phyloP scores from a whole-genome alignment of 2,888 invertebrate species.

The Rotaria magnacalcarata region DNA sequence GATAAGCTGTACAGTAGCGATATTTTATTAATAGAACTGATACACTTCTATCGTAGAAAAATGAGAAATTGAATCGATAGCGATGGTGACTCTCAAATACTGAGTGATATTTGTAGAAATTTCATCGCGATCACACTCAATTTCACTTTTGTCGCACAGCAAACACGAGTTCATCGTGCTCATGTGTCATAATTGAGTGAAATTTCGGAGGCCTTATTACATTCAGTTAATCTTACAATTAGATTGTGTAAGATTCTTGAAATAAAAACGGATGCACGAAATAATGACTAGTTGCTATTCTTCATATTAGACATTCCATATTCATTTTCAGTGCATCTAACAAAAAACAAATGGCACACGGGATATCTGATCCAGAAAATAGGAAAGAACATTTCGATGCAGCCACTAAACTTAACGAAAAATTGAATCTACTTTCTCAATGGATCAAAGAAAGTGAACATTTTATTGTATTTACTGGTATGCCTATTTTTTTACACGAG shows the following conservation, averaged over 20 bases:
- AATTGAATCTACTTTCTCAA: background rate
- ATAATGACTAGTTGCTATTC: background rate
- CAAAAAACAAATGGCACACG: background rate
- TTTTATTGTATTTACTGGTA: constrained; percentile 8
- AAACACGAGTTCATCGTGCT: no score
- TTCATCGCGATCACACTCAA: no score
- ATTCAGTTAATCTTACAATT: background rate
- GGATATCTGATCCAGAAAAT: background rate
- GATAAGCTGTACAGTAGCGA: no score
- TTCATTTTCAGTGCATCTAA: background rate
- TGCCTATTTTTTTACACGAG: background rate
- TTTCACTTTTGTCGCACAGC: no score
- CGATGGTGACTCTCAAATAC: no score
- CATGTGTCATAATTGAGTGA: no score
- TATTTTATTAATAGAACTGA: no score
- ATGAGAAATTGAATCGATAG: no score
- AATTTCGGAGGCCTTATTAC: background rate
- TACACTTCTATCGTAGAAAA: no score
- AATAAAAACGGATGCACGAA: background rate
- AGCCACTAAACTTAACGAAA: background rate
- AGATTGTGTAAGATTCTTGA: background rate
- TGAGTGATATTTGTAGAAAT: no score
- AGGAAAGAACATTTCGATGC: background rate
- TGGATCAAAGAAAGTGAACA: background rate
- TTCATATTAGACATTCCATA: background rate